Evolutionary conservation across 2,888 invertebrate genomes (phyloP).

Genomic region (Megastigmus dorsalis): DNA sequence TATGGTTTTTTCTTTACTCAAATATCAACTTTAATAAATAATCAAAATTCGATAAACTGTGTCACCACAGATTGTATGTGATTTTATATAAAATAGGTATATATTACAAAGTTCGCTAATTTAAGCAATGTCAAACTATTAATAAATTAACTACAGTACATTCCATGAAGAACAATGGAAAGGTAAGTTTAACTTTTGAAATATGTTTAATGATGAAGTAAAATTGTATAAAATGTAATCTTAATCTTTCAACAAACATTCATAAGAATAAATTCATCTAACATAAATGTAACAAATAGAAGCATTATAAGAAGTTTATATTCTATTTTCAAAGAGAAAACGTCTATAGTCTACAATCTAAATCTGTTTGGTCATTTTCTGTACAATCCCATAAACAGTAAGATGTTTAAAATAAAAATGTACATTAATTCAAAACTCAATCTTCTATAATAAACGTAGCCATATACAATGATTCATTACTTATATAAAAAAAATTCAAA

Average conservation of each 20-base stretch:
- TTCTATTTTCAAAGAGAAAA: conserved; percentile 30
- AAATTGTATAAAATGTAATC: conserved; percentile 12
- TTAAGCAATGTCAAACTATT: conserved; percentile 43
- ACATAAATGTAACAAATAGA: conserved; percentile 37
- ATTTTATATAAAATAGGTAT: conserved; percentile 19
- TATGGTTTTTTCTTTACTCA: not conserved
- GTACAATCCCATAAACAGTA: conserved; percentile 20
- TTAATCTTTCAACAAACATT: conserved; percentile 29
- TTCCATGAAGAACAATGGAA: conserved; percentile 40
- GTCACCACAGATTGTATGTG: conserved; percentile 19
- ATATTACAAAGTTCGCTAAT: conserved; percentile 45
- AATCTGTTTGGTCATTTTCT: conserved; percentile 12
- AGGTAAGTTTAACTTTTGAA: conserved; percentile 31
- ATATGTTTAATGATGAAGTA: conserved; percentile 8
- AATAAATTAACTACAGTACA: conserved; percentile 42
- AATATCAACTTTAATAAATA: not conserved
- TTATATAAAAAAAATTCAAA: conserved; percentile 13
- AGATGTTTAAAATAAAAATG: conserved; percentile 21
- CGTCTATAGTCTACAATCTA: conserved; percentile 37
- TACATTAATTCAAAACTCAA: conserved; percentile 32
- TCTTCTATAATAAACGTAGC: conserved; percentile 17
- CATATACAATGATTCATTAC: conserved; percentile 15
- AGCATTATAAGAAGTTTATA: conserved; percentile 9
- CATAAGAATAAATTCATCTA: conserved; percentile 19
- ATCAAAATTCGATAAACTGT: conserved; percentile 20